Evolutionary conservation across 2,113 vertebrate genomes (phyloP).

Genomic region (Pachycephala philippinensis): DNA sequence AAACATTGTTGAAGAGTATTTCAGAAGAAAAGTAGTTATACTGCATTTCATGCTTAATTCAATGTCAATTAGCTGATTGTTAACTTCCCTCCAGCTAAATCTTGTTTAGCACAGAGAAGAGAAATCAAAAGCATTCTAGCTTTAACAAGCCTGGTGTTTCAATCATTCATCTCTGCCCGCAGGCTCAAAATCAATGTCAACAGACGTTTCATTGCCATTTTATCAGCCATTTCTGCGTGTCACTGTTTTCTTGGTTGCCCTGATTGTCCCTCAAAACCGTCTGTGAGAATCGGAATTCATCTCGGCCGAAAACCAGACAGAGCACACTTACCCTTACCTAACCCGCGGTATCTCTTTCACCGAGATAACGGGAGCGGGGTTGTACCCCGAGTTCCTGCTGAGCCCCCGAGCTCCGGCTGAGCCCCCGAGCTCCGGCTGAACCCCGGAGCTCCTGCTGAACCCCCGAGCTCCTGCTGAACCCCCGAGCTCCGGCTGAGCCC

Average conservation of each 20-base stretch:
- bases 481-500: too few relatives aligned
- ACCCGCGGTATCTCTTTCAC: background rate
- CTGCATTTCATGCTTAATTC: conserved; percentile 99
- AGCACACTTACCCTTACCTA: background rate
- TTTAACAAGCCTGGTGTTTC: conserved; percentile 92
- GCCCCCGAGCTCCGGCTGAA: too few relatives aligned
- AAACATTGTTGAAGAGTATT: conserved; percentile 75
- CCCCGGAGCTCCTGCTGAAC: too few relatives aligned
- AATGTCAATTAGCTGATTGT: conserved; percentile 98
- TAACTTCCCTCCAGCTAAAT: conserved; percentile 95
- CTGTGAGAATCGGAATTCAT: background rate
- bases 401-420: too few relatives aligned
- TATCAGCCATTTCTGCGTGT: conserved; percentile 88
- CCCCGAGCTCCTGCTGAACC: too few relatives aligned
- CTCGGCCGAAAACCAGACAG: background rate
- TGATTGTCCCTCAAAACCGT: conserved; percentile 53
- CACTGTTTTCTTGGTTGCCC: conserved; percentile 67
- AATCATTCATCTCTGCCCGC: conserved; percentile 93
- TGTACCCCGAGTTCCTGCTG: too few relatives aligned
- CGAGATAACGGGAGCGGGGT: accelerated
- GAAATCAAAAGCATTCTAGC: conserved; percentile 92
- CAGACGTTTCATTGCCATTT: conserved; percentile 92
- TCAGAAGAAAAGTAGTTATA: conserved; percentile 86
- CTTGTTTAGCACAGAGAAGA: conserved; percentile 81
- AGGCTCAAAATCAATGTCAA: conserved; percentile 91